Evolutionary conservation across 2,888 invertebrate genomes (phyloP).

Genomic region (Tipula vernalis): DNA sequence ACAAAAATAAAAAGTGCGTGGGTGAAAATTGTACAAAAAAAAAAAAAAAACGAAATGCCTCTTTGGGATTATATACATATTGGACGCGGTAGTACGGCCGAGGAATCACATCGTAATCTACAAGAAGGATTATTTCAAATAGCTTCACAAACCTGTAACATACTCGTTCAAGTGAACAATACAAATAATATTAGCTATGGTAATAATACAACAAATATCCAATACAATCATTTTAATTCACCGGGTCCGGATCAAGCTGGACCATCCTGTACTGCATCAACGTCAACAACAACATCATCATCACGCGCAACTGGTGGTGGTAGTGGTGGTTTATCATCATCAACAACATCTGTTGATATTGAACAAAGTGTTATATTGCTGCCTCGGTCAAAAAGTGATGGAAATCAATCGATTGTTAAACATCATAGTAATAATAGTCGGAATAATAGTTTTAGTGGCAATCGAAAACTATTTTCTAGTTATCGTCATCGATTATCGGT

Average conservation of each 20-base stretch:
- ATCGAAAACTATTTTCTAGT: constrained; percentile 37
- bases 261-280: constrained; percentile 17
- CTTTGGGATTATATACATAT: not conserved
- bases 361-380: constrained; percentile 43
- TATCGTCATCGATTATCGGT: constrained; percentile 50
- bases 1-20: not conserved
- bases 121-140: constrained; percentile 68
- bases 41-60: not conserved
- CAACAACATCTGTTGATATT: constrained; percentile 19
- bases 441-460: constrained; percentile 9
- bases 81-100: not conserved
- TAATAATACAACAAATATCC: constrained; percentile 48
- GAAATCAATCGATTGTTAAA: constrained; percentile 19
- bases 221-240: constrained; percentile 37
- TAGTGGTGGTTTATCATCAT: not conserved
- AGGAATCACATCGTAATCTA: constrained; percentile 44
- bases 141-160: constrained; percentile 64
- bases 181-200: constrained; percentile 62
- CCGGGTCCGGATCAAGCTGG: not conserved
- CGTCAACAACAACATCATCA: constrained; percentile 33
- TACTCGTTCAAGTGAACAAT: constrained; percentile 63
- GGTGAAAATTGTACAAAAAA: not conserved
- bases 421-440: constrained; percentile 11
- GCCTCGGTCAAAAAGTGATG: constrained; percentile 37
- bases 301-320: not conserved